These are phyloP conservation scores for Dicyrtomina minuta DNA, from an alignment of 2,888 invertebrate genomes.

Conservation along the genomic window DNA sequence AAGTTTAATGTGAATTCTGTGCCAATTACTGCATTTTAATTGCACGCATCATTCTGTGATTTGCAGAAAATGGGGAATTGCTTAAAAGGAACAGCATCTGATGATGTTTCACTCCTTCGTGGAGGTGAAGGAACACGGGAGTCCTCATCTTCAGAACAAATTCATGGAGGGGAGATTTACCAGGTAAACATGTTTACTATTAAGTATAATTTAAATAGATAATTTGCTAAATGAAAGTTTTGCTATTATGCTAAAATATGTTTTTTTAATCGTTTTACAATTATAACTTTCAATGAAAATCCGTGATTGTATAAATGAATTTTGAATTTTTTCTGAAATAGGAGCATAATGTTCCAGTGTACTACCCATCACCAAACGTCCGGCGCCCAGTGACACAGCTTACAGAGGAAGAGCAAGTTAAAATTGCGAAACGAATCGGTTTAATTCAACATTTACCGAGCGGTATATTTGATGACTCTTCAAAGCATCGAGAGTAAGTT, in stretches of 20 bases:
- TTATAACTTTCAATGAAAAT: no score
- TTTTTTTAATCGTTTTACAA: no score
- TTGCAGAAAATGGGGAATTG: constrained; percentile 67
- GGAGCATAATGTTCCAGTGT: constrained; percentile 65
- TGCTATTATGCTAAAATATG: no score
- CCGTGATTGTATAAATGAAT: no score
- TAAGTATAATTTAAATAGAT: not conserved
- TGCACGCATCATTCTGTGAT: no score
- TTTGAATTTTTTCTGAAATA: constrained; percentile 11
- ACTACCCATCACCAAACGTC: constrained; percentile 69
- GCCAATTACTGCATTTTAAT: no score
- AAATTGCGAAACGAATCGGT: constrained; percentile 82
- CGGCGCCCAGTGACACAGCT: constrained; percentile 65
- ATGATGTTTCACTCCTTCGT: constrained; percentile 66
- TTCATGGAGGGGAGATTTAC: constrained; percentile 63
- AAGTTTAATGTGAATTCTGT: no score
- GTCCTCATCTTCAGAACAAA: constrained; percentile 62
- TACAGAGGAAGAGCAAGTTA: constrained; percentile 79
- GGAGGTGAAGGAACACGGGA: constrained; percentile 64
- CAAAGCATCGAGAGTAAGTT: constrained; percentile 72
- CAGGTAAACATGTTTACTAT: no score
- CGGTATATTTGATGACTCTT: constrained; percentile 77
- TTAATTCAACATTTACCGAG: constrained; percentile 84
- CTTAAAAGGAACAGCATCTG: constrained; percentile 66
- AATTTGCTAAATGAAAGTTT: no score